Evolutionary conservation across 2,888 invertebrate species (phyloP).

Genomic region (Agrotis segetum): DNA sequence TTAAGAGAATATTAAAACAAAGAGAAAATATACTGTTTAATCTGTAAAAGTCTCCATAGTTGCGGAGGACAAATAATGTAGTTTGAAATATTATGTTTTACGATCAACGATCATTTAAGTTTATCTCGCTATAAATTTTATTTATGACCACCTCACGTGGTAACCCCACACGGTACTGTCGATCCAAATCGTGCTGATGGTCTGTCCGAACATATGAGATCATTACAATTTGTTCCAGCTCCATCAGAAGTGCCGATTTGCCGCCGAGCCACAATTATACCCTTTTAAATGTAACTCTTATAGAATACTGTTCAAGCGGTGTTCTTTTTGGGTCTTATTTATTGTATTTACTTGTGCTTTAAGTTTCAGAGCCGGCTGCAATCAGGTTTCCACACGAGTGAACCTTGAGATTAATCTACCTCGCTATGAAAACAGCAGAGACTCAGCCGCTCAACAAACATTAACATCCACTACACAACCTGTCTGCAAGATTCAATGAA

Average conservation of each 20-base stretch:
- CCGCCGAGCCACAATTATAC: slow-evolving; percentile 22
- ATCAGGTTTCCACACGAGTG: slow-evolving; percentile 6
- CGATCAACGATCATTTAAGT: neutral
- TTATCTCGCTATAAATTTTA: neutral
- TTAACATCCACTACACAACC: neutral
- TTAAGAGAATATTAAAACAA: neutral
- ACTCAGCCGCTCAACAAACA: neutral
- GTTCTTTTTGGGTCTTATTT: neutral
- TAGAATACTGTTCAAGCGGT: slow-evolving; percentile 6
- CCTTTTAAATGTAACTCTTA: slow-evolving; percentile 31
- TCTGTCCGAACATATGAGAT: slow-evolving; percentile 32
- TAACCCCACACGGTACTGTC: neutral
- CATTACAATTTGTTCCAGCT: slow-evolving; percentile 52
- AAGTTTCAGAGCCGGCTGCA: neutral
- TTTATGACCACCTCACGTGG: neutral
- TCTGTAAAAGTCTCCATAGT: neutral
- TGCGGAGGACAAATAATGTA: neutral
- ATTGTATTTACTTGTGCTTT: neutral
- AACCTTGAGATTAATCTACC: neutral
- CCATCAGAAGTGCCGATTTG: slow-evolving; percentile 17
- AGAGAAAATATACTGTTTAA: neutral
- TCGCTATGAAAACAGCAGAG: neutral
- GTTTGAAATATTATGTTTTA: neutral
- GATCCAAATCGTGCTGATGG: slow-evolving; percentile 16
- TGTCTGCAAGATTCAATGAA: slow-evolving; percentile 24